phyloP scores from a whole-genome alignment of 2,888 invertebrate genomes.

The Ormyrus thymus region DNA sequence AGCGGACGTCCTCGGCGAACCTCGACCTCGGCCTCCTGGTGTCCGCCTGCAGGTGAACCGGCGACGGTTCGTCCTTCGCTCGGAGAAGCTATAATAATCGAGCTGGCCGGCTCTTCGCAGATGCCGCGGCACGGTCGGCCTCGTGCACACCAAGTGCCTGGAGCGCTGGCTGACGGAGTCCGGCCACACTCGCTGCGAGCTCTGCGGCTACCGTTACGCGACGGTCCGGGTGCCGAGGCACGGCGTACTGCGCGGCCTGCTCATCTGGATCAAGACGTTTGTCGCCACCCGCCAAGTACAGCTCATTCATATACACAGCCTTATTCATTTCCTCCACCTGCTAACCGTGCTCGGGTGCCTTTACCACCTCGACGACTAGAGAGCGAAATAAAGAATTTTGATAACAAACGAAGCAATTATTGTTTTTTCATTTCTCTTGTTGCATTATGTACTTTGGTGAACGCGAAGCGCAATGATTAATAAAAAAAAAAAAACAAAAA shows the following conservation, averaged over 20 bases:
- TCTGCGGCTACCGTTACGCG: slow-evolving; percentile 76
- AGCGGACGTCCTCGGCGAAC: slow-evolving; percentile 59
- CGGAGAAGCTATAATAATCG: no score
- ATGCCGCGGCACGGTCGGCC: slow-evolving; percentile 77
- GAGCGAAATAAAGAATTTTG: neutral
- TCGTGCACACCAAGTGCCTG: slow-evolving; percentile 77
- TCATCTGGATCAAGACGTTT: slow-evolving; percentile 70
- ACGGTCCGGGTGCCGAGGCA: slow-evolving; percentile 70
- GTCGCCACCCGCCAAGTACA: slow-evolving; percentile 70
- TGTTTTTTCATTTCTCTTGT: neutral
- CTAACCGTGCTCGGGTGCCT: slow-evolving; percentile 2
- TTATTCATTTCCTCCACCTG: slow-evolving; percentile 7
- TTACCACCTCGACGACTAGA: no score
- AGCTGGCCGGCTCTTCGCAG: no score
- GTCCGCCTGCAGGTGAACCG: slow-evolving; percentile 73
- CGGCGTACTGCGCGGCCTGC: slow-evolving; percentile 65
- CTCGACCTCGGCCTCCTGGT: slow-evolving; percentile 68
- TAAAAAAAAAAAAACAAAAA: neutral
- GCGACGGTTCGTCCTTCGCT: no score
- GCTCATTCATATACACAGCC: slow-evolving; percentile 9
- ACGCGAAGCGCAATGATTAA: neutral
- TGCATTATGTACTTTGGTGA: neutral
- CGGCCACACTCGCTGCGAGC: slow-evolving; percentile 77
- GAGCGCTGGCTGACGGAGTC: slow-evolving; percentile 78
- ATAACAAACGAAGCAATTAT: neutral